Base-by-base conservation (phyloP, 92 coral and sea anemone genomes). In the Porites divaricata region DNA sequence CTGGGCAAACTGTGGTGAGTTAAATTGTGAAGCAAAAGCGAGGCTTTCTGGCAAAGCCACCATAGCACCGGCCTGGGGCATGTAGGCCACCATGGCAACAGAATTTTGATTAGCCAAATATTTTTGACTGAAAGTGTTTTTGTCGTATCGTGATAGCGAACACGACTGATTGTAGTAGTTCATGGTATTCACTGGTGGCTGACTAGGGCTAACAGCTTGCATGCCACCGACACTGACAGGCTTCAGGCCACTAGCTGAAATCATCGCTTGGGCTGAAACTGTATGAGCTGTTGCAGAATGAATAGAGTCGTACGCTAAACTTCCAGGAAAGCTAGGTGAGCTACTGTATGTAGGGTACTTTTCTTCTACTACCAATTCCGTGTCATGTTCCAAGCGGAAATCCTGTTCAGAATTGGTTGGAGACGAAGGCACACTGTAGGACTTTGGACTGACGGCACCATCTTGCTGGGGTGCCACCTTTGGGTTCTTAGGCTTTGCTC, bases 401-500 rank as follows among this genome's bases (percentile, higher is more conserved):
- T 50, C 51, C 12, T 45, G 35, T 13, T 78, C 83, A 65, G 73
- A 78, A 51, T 10, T 26, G 2, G 84, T 52, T 25, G 84, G 84
- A 9, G 84, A 80, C 12, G 67, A 28, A 9, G 84, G 84, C 6
- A 41, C 67, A 69, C 76, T 57, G 35, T 23, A 26, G 16, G 26
- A 53, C 28, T 68, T 61, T 54, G 84, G 61, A 59, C 57, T 57
- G 67, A 20, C 67, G 25, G 84, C 24, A 17, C 49, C 77, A 12
- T 81, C 86, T 22, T 22, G 75, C 16, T 62, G 79, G 16, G 72
- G 63, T 2, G 26, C 63, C 63, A 22, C 62, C 81, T 77, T 90
- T 10, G 90, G 76, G 19, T 87, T 68, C 74, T 96, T 96, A 56
- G 95, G 97, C 77, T 96, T 96, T 10, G 98, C 98, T 13, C 98